Evolutionary conservation across 2,113 vertebrate genomes (phyloP).

Genomic region (Xenopus borealis): DNA sequence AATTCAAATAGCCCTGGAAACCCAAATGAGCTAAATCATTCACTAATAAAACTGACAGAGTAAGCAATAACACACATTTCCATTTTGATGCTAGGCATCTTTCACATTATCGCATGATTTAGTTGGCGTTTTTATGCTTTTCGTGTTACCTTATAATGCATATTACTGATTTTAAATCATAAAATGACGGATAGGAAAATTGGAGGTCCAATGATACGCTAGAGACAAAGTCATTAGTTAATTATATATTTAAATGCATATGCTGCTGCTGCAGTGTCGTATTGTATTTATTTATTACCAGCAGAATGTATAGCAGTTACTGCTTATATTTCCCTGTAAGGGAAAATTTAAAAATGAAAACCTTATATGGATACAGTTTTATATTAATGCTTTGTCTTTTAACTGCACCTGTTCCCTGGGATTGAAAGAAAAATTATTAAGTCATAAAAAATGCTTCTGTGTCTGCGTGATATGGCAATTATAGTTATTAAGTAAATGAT

Average conservation of each 20-base stretch:
- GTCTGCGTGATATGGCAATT: no score
- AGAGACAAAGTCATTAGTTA: conserved; percentile 11
- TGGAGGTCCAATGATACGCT: conserved; percentile 1
- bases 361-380: no score
- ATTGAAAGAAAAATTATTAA: no score
- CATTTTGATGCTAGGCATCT: not conserved
- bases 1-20: not conserved
- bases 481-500: no score
- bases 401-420: no score
- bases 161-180: conserved; percentile 16
- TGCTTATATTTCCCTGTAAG: not conserved
- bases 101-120: conserved; percentile 9
- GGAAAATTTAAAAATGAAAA: not conserved
- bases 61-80: conserved; percentile 1
- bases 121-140: not conserved
- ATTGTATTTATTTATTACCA: conserved; percentile 22
- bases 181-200: not conserved
- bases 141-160: not conserved
- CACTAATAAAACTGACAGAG: conserved; percentile 12
- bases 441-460: no score
- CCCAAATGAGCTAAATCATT: conserved; percentile 10
- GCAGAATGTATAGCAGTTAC: conserved; percentile 3
- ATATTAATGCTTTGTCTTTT: no score
- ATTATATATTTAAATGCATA: conserved; percentile 33
- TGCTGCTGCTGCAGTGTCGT: conserved; percentile 3